A percentile compares a stretch with the other conserved stretches of the same genome.
Conservation (phyloP, 2,888 invertebrate species). For the Hyles lineata region DNA sequence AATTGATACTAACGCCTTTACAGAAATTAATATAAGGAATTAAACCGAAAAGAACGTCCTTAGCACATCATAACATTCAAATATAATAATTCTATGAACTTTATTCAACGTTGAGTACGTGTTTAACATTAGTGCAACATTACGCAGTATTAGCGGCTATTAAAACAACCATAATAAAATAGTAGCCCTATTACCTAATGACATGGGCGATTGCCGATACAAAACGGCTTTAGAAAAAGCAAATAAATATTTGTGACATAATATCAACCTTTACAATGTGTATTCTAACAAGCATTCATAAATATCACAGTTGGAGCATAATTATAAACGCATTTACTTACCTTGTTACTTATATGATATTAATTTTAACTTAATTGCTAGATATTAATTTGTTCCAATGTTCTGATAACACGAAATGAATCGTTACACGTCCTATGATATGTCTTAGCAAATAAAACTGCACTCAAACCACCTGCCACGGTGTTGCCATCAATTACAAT, state of each 20-base stretch:
- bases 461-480: constrained; percentile 49
- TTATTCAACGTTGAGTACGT: too few species aligned
- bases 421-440: neutral
- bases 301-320: neutral
- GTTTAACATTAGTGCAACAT: too few species aligned
- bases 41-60: too few species aligned
- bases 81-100: too few species aligned
- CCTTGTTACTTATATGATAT: neutral
- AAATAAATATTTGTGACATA: neutral
- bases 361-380: neutral
- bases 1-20: neutral
- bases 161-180: neutral
- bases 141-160: too few species aligned
- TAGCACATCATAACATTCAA: too few species aligned
- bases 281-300: neutral
- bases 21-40: neutral
- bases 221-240: neutral
- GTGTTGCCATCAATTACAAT: constrained; percentile 58
- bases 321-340: constrained; percentile 10
- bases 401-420: constrained; percentile 14
- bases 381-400: constrained; percentile 13
- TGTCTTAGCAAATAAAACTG: constrained; percentile 21
- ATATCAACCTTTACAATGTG: neutral
- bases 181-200: neutral
- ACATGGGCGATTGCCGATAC: neutral